Evolutionary conservation across 2,888 invertebrate genomes (phyloP), one percentile per base, ranked within the genome.

Genomic region (Meliscaeva auricollis): DNA sequence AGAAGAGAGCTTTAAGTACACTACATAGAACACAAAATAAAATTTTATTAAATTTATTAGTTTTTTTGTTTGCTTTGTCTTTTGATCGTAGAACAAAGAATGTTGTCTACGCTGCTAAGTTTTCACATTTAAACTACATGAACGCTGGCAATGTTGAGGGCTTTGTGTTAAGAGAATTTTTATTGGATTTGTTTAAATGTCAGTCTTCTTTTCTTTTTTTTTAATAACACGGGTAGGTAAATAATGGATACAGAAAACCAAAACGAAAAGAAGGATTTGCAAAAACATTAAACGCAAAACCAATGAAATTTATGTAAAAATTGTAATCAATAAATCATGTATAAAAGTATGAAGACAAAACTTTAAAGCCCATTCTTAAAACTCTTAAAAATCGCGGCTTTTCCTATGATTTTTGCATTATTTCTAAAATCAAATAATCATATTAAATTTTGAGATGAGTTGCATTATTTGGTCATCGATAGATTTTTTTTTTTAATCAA

Each of bases 1-100:
- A 72, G 90, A 89, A 77, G 89, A 89, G 87, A 90, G 88, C 80
- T 90, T 91, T 68, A 91, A 87, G 87, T 79, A 88, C 88, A 90
- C 90, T 89, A 89, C 73, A 75, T 76, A 46, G 78, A 80, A 84
- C 62, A 83, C 66, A 83, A 35, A 77, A 87, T 87, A 72, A 52
- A 81, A 82, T 73, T 73, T 64, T 41, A 54, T 50, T 75, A 60
- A 52, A 81, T 64, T 70, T 50, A 58, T 56, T 32, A 72, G 62
- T 26, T 44, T 35, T 70, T 75, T 70, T 26, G 15, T 35, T 35
- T 35, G 7, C 7, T 6, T 38, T 38, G 9, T 38, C 13, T 48
- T 46, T 60, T 38, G 7, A 44, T 69, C 35, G 38, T 26, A 62
- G 60, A 60, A 62, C 54, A 38, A 62, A 56, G 20, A 66, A 38